Evolutionary conservation across 2,113 vertebrate genomes (phyloP).

Genomic region (Macroglossus sobrinus): DNA sequence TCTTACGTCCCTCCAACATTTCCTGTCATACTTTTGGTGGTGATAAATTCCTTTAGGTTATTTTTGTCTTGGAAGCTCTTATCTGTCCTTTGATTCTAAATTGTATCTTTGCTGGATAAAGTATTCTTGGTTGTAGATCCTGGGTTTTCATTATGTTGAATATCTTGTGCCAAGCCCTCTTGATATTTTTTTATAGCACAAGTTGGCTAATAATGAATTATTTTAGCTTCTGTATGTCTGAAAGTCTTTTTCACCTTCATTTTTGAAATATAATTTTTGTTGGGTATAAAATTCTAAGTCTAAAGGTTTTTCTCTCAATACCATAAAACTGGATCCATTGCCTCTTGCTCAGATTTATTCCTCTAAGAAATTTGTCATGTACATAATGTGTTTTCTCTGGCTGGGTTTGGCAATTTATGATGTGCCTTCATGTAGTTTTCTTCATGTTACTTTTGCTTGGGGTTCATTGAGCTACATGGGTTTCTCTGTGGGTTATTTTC

Average conservation of each 20-base stretch:
- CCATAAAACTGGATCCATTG: neutral
- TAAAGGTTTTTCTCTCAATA: neutral
- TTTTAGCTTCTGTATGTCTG: neutral
- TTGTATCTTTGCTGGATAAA: no score
- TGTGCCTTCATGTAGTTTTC: neutral
- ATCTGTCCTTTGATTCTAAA: no score
- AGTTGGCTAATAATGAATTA: neutral
- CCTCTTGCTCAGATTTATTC: neutral
- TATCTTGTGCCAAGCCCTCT: no score
- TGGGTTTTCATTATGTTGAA: no score
- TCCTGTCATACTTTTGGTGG: no score
- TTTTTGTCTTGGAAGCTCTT: no score
- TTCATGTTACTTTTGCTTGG: neutral
- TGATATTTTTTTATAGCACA: neutral
- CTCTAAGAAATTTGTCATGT: neutral
- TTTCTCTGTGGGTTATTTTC: neutral
- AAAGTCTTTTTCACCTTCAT: neutral
- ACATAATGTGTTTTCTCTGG: neutral
- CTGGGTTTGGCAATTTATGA: neutral
- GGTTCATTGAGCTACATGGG: neutral
- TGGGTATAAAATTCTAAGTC: conserved; percentile 1
- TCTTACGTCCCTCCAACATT: no score
- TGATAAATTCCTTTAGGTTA: no score
- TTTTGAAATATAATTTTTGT: neutral
- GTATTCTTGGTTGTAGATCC: no score